A percentile compares a stretch with the other conserved stretches of the same genome.
Evolutionary conservation across 2,888 invertebrate genomes (phyloP).

Genomic region (Trichopoda pennipes): DNA sequence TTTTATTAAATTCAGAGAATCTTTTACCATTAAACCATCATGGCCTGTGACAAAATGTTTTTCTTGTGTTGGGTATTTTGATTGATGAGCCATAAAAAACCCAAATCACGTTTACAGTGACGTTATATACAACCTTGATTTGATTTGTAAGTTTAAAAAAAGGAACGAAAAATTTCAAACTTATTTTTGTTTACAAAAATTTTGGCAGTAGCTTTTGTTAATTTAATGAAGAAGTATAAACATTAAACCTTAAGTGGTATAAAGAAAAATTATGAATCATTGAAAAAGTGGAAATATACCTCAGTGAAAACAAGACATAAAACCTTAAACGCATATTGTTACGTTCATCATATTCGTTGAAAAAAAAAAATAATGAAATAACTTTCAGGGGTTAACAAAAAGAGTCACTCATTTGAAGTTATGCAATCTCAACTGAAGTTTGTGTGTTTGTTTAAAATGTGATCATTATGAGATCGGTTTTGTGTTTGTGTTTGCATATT

Average conservation of each 20-base stretch:
- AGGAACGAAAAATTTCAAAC: conserved; percentile 6
- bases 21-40: background rate
- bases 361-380: conserved; percentile 20
- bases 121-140: conserved; percentile 60
- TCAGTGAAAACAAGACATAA: background rate
- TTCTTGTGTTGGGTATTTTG: background rate
- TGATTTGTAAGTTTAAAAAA: background rate
- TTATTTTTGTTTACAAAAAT: conserved; percentile 35
- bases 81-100: conserved; percentile 32
- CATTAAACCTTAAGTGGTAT: background rate
- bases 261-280: conserved; percentile 49
- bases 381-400: background rate
- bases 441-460: conserved; percentile 33
- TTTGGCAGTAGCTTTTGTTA: conserved; percentile 23
- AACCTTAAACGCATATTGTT: conserved; percentile 16
- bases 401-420: conserved; percentile 67
- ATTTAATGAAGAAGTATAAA: background rate
- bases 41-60: conserved; percentile 33
- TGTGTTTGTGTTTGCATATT: background rate
- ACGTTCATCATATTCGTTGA: conserved; percentile 5
- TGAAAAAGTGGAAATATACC: conserved; percentile 52
- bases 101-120: conserved; percentile 60
- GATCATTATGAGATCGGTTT: conserved; percentile 12
- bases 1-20: conserved; percentile 27
- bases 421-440: conserved; percentile 72